These are phyloP conservation scores for Phocides pigmalion DNA, from an alignment of 1,140 invertebrate species.

Conservation along the genomic window DNA sequence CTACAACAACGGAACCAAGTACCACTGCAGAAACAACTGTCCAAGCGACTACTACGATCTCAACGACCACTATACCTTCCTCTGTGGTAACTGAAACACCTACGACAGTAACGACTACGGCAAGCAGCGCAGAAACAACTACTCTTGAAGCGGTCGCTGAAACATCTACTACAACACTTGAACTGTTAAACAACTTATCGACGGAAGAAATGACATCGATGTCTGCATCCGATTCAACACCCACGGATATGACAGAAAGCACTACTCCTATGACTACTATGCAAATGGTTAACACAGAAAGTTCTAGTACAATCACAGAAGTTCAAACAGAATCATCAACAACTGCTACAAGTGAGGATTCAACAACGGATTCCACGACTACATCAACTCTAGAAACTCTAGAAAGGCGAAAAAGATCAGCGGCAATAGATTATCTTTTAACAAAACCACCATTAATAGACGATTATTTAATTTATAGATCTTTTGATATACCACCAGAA, in stretches of 20 bases:
- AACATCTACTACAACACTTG: background rate
- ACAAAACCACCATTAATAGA: constrained; percentile 65
- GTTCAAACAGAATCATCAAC: constrained; percentile 36
- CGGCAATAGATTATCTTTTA: constrained; percentile 67
- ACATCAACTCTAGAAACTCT: constrained; percentile 62
- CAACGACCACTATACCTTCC: constrained; percentile 1
- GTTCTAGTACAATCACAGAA: constrained; percentile 23
- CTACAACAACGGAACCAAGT: constrained; percentile 2
- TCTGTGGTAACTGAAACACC: constrained; percentile 11
- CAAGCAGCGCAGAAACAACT: constrained; percentile 34
- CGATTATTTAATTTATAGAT: constrained; percentile 66
- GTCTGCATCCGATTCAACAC: constrained; percentile 25
- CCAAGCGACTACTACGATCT: background rate
- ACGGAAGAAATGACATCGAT: constrained; percentile 24
- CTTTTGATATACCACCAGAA: constrained; percentile 61
- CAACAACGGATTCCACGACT: constrained; percentile 20
- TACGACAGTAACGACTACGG: constrained; percentile 30
- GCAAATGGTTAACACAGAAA: background rate
- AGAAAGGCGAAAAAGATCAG: constrained; percentile 70
- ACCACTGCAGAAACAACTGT: background rate
- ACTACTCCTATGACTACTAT: constrained; percentile 34
- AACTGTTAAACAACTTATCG: constrained; percentile 10
- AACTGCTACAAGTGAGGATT: constrained; percentile 17
- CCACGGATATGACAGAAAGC: constrained; percentile 31
- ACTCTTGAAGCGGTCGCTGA: constrained; percentile 35